These are phyloP conservation scores for Myathropa florea DNA, from an alignment of 2,888 invertebrate species.

Conservation along the genomic window DNA sequence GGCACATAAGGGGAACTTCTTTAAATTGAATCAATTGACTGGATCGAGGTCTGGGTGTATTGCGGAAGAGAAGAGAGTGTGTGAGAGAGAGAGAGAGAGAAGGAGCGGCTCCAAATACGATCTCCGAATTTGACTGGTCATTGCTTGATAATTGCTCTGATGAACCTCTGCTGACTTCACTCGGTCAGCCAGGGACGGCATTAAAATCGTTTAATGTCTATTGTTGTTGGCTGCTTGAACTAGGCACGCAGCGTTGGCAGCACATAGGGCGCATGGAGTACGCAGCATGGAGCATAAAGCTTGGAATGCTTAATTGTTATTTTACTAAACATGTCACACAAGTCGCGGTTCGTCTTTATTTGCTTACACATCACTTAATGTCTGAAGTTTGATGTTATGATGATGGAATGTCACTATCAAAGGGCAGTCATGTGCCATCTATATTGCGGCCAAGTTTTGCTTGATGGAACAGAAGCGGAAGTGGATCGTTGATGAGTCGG, in stretches of 20 bases:
- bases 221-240: background rate
- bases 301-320: constrained; percentile 17
- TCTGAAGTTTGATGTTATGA: background rate
- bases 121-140: constrained; percentile 15
- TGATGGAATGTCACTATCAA: background rate
- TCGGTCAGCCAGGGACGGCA: constrained; percentile 3
- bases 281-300: background rate
- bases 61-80: background rate
- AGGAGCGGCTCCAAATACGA: background rate
- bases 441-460: background rate
- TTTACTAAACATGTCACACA: constrained; percentile 12
- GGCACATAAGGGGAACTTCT: background rate
- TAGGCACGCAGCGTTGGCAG: background rate
- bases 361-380: constrained; percentile 1
- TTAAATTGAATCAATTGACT: background rate
- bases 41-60: background rate
- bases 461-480: background rate
- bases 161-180: constrained; percentile 34
- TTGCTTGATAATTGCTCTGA: constrained; percentile 24
- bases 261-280: background rate
- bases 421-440: background rate
- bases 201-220: constrained; percentile 6
- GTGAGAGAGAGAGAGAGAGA: background rate
- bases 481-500: background rate
- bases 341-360: background rate